These are phyloP conservation scores for Brachionus asplanchnoidis DNA, from an alignment of 1,140 invertebrate genomes.

Conservation along the genomic window DNA sequence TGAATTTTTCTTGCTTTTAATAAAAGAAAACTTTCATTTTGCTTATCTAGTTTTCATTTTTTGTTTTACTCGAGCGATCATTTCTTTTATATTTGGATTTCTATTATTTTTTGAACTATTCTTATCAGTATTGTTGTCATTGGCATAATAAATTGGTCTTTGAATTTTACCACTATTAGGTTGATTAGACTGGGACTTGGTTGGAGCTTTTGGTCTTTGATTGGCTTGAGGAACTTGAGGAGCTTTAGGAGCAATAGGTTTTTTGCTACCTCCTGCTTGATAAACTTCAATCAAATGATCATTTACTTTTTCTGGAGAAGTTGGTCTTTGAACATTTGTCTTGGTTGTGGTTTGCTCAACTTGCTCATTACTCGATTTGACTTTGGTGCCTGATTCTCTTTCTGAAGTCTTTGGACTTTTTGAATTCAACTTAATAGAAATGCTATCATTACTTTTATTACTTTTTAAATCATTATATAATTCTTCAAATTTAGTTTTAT, in stretches of 20 bases:
- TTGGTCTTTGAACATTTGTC: neutral
- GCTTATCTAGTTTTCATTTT: neutral
- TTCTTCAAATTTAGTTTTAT: neutral
- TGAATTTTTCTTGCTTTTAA: neutral
- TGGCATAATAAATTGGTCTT: neutral
- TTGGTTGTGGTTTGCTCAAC: neutral
- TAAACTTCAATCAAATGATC: neutral
- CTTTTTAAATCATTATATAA: neutral
- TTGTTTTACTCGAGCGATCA: neutral
- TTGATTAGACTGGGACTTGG: neutral
- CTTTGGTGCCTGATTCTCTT: neutral
- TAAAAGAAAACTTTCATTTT: neutral
- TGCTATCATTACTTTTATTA: neutral
- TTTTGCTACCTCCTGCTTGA: neutral
- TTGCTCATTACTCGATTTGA: neutral
- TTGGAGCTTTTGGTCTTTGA: neutral
- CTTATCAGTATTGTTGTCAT: neutral
- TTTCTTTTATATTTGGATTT: neutral
- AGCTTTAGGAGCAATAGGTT: neutral
- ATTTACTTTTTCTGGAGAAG: neutral
- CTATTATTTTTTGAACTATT: neutral
- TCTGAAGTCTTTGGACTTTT: neutral
- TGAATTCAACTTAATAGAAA: neutral
- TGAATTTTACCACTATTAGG: neutral
- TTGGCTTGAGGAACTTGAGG: too few species aligned